A percentile compares a stretch with the other conserved stretches of the same genome.
These are phyloP conservation scores for Volucella inflata DNA, from an alignment of 2,888 invertebrate genomes.

Conservation along the genomic window DNA sequence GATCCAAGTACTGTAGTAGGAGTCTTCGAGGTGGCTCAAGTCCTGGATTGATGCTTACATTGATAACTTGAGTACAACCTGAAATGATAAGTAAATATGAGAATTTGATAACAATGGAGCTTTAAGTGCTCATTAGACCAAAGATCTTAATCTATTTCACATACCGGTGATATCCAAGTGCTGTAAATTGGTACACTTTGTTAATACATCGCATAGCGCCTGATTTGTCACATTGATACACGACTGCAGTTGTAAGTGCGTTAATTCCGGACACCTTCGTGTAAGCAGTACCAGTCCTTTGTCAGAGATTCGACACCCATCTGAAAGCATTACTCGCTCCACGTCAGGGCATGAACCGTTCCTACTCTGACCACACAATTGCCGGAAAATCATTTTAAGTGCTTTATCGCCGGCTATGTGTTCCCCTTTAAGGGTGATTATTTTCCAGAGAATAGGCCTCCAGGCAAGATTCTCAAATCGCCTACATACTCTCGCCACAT, in stretches of 20 bases:
- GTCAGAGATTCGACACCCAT: conserved; percentile 90
- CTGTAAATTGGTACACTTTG: conserved; percentile 91
- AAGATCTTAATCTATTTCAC: conserved; percentile 57
- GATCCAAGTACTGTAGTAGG: conserved; percentile 93
- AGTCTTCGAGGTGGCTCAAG: conserved; percentile 88
- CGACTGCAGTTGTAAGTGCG: conserved; percentile 91
- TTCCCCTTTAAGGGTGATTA: conserved; percentile 87
- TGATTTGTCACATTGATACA: conserved; percentile 90
- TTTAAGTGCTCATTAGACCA: neutral
- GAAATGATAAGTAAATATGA: conserved; percentile 73
- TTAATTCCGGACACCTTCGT: conserved; percentile 91
- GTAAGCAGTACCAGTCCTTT: conserved; percentile 90
- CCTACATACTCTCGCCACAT: conserved; percentile 90
- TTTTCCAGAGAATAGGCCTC: conserved; percentile 91
- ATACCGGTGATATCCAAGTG: conserved; percentile 93
- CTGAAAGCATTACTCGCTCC: conserved; percentile 87
- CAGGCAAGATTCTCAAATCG: conserved; percentile 91
- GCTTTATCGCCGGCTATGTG: conserved; percentile 87
- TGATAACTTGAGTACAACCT: conserved; percentile 91
- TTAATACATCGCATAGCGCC: conserved; percentile 90
- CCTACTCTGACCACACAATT: conserved; percentile 87
- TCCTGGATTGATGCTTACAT: conserved; percentile 89
- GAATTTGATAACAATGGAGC: too few species aligned
- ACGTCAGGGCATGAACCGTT: conserved; percentile 88
- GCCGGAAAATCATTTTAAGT: conserved; percentile 86